Evolutionary conservation across 1,140 invertebrate species (phyloP), one percentile per base, ranked within the genome.

Genomic region (Odontomachus brunneus): DNA sequence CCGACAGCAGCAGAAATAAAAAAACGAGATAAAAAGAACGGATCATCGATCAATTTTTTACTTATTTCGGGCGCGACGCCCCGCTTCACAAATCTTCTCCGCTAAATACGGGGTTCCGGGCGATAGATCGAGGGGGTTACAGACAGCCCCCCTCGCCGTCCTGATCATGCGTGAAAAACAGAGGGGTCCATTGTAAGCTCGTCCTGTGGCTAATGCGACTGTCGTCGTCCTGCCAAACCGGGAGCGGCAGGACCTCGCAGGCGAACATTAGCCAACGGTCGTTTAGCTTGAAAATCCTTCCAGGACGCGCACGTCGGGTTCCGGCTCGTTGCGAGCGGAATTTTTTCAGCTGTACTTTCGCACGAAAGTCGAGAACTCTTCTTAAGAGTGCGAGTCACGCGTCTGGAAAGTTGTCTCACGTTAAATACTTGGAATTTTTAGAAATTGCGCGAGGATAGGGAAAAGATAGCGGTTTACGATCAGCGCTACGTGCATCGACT

Each of bases 141-240:
- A 11, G 69, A 44, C 38, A 7, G 26, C 48, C 82, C 48, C 85
- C 74, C 51, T 71, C 7, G 26, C 33, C 65, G 44, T 63, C 84
- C 82, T 67, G 88, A 89, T 86, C 76, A 84, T 84, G 89, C 88
- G 89, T 89, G 88, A 88, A 90, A 89, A 89, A 89, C 84, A 89
- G 84, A 90, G 88, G 88, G 88, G 88, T 89, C 89, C 83, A 90
- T 90, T 90, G 89, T 90, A 88, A 88, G 76, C 83, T 90, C 86
- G 84, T 88, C 82, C 88, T 90, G 89, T 90, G 89, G 89, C 89
- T 90, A 90, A 90, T 90, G 88, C 88, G 84, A 89, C 86, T 90
- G 88, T 90, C 88, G 86, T 88, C 86, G 86, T 65, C 19, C 82
- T 62, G 74, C 57, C 51, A 53, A 81, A 88, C 83, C 87, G 87